Conservation (phyloP, 2,888 invertebrate genomes). For the Tenthredo scrophulariae region DNA sequence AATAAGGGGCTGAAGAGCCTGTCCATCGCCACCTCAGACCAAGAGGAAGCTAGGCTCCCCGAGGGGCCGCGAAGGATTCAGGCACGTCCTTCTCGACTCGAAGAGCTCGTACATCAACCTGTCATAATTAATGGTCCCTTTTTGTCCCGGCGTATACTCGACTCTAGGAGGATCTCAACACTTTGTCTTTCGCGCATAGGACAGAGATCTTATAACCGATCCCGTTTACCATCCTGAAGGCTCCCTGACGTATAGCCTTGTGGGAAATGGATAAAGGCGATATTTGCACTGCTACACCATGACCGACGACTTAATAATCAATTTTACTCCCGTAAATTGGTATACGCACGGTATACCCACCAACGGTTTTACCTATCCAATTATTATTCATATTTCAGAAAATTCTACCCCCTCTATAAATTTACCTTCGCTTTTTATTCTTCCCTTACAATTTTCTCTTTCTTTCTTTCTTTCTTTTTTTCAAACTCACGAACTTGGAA, state of each 20-base stretch:
- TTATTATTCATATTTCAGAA: background rate
- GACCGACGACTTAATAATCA: constrained; percentile 35
- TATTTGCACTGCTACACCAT: constrained; percentile 12
- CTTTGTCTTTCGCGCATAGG: constrained; percentile 67
- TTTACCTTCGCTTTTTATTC: background rate
- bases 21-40: constrained; percentile 55
- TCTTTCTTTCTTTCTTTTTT: background rate
- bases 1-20: constrained; percentile 36
- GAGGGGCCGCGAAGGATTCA: constrained; percentile 61
- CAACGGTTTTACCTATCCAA: constrained; percentile 4
- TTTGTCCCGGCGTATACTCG: constrained; percentile 63
- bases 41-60: background rate
- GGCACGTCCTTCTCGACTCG: constrained; percentile 58
- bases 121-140: constrained; percentile 74
- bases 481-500: background rate
- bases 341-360: no score
- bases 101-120: constrained; percentile 74
- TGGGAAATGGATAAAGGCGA: background rate
- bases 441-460: background rate
- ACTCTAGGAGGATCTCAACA: constrained; percentile 65
- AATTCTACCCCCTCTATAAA: background rate
- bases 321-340: background rate
- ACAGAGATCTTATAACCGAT: constrained; percentile 65
- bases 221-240: constrained; percentile 61
- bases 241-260: no score